Evolutionary conservation across 2,797 vertebrate genomes (phyloP), one percentile per base, ranked within the genome.

Genomic region (Mus caroli): DNA sequence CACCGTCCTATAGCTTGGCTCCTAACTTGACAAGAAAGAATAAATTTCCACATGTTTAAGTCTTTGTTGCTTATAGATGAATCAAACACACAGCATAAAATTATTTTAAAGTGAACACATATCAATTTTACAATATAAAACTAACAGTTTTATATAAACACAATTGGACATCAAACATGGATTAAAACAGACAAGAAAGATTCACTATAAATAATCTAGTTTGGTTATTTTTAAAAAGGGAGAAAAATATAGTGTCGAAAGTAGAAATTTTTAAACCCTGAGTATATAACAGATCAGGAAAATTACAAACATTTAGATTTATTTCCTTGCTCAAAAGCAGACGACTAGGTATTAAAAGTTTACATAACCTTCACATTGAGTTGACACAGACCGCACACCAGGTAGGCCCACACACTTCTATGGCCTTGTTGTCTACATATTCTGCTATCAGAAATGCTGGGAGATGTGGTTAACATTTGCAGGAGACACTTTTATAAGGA

Each of bases 401-500:
- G 92, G 92, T 93, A 91, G 78, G 83, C 24, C 37, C 24, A 71
- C 8, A 75, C 17, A 22, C 82, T 94, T 97, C 92, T 91, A 58
- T 58, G 83, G 46, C 13, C 82, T 43, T 90, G 91, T 83, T 96
- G 95, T 93, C 93, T 82, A 3, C 3, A 52, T 22, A 40, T 31
- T 87, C 87, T 83, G 40, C 64, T 46, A 67, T 2, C 3, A 6
- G 88, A 37, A 83, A 24, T 67, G 92, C 52, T 77, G 40, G 76
- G 88, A 82, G 79, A 52, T 79, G 43, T 11, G 71, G 96, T 88
- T 88, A 90, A 92, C 92, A 37, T 96, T 92, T 67, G 94, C 0
- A 20, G 96, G 92, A 95, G 96, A 97, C 96, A 97, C 80, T 97
- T 98, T 97, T 97, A 97, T 97, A 97, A 97, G 97, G 97, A 71